Conservation (phyloP, 92 coral and sea anemone species). For the Phenganax stokvisi region DNA sequence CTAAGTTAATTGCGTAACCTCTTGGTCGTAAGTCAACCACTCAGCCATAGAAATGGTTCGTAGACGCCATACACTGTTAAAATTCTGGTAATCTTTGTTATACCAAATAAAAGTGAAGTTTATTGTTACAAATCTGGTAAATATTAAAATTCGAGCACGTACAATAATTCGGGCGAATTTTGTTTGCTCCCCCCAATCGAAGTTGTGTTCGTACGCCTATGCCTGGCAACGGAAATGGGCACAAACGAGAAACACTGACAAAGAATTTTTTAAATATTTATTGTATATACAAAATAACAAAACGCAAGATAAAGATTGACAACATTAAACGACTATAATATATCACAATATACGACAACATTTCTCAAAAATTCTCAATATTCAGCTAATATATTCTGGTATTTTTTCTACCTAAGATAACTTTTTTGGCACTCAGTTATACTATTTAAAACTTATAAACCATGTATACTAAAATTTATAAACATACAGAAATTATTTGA, state of each 20-base stretch:
- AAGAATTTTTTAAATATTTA: neutral
- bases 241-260: neutral
- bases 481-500: conserved; percentile 30
- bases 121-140: too few relatives aligned
- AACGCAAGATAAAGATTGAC: neutral
- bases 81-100: too few relatives aligned
- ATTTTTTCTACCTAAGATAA: conserved; percentile 15
- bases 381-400: conserved; percentile 21
- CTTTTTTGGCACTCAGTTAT: conserved; percentile 9
- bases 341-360: conserved; percentile 10
- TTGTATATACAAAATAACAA: neutral
- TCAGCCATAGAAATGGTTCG: too few relatives aligned
- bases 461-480: conserved; percentile 25
- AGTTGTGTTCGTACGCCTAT: too few relatives aligned
- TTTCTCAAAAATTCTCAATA: conserved; percentile 9
- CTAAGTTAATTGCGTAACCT: too few relatives aligned
- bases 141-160: too few relatives aligned
- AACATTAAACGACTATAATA: conserved; percentile 2
- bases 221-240: too few relatives aligned
- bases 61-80: too few relatives aligned
- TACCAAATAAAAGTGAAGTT: too few relatives aligned
- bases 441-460: conserved; percentile 24
- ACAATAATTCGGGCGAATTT: too few relatives aligned
- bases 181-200: too few relatives aligned
- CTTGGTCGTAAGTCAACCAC: too few relatives aligned